These are phyloP conservation scores for Ptyas mucosa DNA, from an alignment of 2,113 vertebrate species.

Conservation along the genomic window DNA sequence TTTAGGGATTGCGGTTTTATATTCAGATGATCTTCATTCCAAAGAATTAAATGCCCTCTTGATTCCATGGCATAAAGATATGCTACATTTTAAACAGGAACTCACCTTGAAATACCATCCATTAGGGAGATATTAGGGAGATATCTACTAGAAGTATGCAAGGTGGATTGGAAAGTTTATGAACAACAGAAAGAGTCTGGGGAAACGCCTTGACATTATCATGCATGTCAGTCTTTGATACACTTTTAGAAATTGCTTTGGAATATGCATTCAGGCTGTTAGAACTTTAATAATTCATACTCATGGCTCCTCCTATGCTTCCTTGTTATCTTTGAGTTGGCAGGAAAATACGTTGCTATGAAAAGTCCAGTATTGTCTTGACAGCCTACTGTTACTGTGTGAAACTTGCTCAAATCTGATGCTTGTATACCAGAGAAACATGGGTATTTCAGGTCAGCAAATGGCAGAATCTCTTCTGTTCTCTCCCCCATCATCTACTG, in stretches of 20 bases:
- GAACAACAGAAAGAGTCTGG: neutral
- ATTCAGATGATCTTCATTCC: neutral
- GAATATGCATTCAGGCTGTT: slow-evolving; percentile 35
- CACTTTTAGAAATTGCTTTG: neutral
- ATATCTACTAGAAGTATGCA: neutral
- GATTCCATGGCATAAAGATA: neutral
- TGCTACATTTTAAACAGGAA: neutral
- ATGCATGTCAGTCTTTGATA: neutral
- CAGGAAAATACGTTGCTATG: neutral
- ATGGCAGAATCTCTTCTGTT: neutral
- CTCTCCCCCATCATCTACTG: neutral
- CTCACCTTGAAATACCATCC: neutral
- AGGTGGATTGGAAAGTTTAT: neutral
- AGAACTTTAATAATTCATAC: slow-evolving; percentile 8
- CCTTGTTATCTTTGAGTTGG: neutral
- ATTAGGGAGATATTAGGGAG: neutral
- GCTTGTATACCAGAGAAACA: neutral
- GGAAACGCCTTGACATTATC: neutral
- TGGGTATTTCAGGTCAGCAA: neutral
- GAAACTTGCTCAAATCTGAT: neutral
- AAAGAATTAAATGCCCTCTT: neutral
- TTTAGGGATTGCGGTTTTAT: neutral
- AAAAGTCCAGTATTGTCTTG: neutral
- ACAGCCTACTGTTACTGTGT: neutral
- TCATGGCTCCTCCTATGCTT: neutral